Evolutionary conservation across 1,140 invertebrate genomes (phyloP), one percentile per base, ranked within the genome.

Genomic region (Oppia nitens): DNA sequence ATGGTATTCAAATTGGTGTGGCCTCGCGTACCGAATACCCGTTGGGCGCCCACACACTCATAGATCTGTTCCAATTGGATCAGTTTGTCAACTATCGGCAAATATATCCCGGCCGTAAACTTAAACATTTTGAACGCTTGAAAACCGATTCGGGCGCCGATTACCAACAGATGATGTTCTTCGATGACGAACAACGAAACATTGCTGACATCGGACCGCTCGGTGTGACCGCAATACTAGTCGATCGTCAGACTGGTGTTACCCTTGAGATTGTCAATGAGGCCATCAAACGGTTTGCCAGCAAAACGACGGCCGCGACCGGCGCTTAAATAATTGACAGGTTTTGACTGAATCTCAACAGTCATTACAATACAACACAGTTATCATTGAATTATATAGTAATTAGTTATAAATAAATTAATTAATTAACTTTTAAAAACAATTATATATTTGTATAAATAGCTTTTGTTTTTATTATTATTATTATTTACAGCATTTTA

Each of bases 41-140:
- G 56, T 57, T 72, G 40, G 82, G 80, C 47, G 84, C 83, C 1
- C 73, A 78, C 55, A 75, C 81, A 61, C 70, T 87, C n/a, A 61
- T 84, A 3, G 60, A 78, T 14, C 69, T 84, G 26, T 82, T 83
- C 68, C 75, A 75, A 24, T 85, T 82, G 82, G 70, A 82, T 20
- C 75, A 80, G 65, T 84, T 79, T 70, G 80, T 86, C 64, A 72
- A 73, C 21, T 81, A 81, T 64, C 77, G 78, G 67, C 79, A 86
- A 73, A 85, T 86, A 60, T 85, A 82, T 74, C 83, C 83, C 27
- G 83, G 82, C 21, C 72, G 68, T 58, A 85, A 87, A 76, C 70
- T 75, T 12, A 74, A 69, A 53, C 83, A 87, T 72, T 84, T 85
- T 71, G 71, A 62, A 62, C 82, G 81, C 65, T 77, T 84, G 61